Conservation (phyloP, 2,888 invertebrate species). For the Oxycera nigricornis region DNA sequence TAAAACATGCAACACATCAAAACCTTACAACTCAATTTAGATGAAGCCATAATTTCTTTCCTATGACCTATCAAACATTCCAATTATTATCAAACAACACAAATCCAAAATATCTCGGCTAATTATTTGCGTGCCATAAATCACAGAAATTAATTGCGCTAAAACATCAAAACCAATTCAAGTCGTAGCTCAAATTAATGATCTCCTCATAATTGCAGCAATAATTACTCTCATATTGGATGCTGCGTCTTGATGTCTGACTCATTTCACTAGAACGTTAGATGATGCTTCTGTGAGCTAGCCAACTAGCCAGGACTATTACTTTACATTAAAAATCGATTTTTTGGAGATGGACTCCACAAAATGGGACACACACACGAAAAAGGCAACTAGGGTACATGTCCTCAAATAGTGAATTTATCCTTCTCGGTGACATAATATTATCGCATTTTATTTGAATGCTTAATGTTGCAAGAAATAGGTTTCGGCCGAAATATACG, state of each 20-base stretch:
- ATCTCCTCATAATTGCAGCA: constrained; percentile 32
- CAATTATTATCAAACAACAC: not conserved
- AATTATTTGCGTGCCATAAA: constrained; percentile 15
- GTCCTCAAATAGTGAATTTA: constrained; percentile 30
- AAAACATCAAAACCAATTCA: constrained; percentile 15
- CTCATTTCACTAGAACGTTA: not conserved
- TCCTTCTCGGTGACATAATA: constrained; percentile 30
- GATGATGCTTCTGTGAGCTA: not conserved
- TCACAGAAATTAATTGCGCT: constrained; percentile 31
- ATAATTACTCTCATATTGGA: constrained; percentile 32
- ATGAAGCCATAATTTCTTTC: not conserved
- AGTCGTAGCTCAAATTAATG: constrained; percentile 34
- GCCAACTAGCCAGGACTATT: not conserved
- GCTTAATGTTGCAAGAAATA: constrained; percentile 41
- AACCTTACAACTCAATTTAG: not conserved
- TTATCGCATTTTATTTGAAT: constrained; percentile 40
- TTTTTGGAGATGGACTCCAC: not conserved
- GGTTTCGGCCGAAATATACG: not conserved
- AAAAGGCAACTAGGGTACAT: not conserved
- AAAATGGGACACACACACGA: not conserved
- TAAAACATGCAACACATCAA: not conserved
- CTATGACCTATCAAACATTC: not conserved
- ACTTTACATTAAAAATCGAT: constrained; percentile 19
- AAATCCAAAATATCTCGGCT: not conserved
- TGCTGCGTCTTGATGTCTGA: constrained; percentile 10